phyloP scores from a whole-genome alignment of 1,140 invertebrate genomes.

The Brachionus plicatilis region DNA sequence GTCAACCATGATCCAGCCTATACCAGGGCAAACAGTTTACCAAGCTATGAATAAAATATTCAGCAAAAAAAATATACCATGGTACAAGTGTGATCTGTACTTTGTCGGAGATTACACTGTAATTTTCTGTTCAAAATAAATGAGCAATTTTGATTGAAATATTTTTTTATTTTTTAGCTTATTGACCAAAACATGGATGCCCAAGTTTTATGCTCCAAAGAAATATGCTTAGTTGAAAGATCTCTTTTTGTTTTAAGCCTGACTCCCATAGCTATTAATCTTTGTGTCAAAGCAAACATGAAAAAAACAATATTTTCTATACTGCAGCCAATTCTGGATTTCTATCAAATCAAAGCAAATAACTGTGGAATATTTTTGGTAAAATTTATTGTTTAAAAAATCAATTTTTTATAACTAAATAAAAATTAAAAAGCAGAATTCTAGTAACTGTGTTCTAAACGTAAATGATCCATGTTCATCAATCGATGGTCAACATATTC shows the following conservation, averaged over 20 bases:
- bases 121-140: neutral
- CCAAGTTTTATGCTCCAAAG: neutral
- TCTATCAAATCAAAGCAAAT: conserved; percentile 26
- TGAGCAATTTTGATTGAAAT: no score
- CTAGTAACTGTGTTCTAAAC: neutral
- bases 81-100: conserved; percentile 37
- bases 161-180: neutral
- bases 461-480: conserved; percentile 7
- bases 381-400: neutral
- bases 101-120: conserved; percentile 29
- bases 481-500: conserved; percentile 10
- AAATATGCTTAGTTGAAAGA: conserved; percentile 25
- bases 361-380: conserved; percentile 28
- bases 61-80: conserved; percentile 12
- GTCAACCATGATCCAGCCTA: conserved; percentile 14
- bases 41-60: conserved; percentile 22
- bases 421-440: neutral
- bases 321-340: conserved; percentile 13
- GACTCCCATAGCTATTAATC: conserved; percentile 26
- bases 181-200: conserved; percentile 1
- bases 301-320: neutral
- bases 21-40: conserved; percentile 18
- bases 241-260: conserved; percentile 26
- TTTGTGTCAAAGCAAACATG: conserved; percentile 13
- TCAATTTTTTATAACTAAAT: neutral